phyloP scores from a whole-genome alignment of 2,888 invertebrate species.

The Calliopum simillimum region DNA sequence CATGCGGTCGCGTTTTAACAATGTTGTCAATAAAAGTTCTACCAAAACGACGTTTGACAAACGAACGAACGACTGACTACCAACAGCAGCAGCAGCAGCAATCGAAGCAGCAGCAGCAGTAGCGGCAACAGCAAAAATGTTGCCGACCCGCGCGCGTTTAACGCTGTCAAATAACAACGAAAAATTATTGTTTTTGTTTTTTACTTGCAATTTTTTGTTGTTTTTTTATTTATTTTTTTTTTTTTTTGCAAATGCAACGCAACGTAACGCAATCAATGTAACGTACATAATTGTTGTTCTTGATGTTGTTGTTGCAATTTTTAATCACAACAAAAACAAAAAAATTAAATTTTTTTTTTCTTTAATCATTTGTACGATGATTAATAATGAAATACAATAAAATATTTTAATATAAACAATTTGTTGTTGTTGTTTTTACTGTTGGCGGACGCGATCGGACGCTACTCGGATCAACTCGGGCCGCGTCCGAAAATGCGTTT shows the following conservation, averaged over 20 bases:
- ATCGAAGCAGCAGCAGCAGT: not conserved
- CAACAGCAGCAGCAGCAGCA: not conserved
- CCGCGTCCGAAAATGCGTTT: slow-evolving; percentile 69
- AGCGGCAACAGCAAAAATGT: slow-evolving; percentile 11
- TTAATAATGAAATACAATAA: slow-evolving; percentile 15
- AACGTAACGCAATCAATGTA: slow-evolving; percentile 18
- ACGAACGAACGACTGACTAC: slow-evolving; percentile 12
- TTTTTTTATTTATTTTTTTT: slow-evolving; percentile 3
- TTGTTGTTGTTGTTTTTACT: slow-evolving; percentile 51
- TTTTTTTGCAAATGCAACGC: slow-evolving; percentile 30
- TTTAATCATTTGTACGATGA: slow-evolving; percentile 4
- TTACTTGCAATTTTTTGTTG: too few relatives aligned
- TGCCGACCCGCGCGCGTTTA: slow-evolving; percentile 10
- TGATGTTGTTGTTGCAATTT: slow-evolving; percentile 35
- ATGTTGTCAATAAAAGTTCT: slow-evolving; percentile 40
- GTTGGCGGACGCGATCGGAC: slow-evolving; percentile 68
- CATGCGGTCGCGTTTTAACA: slow-evolving; percentile 34
- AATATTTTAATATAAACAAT: slow-evolving; percentile 49
- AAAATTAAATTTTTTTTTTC: slow-evolving; percentile 5
- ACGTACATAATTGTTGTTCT: slow-evolving; percentile 11
- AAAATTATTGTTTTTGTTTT: not conserved
- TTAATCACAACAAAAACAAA: slow-evolving; percentile 29
- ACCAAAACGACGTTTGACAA: slow-evolving; percentile 35
- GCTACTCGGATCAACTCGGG: slow-evolving; percentile 68
- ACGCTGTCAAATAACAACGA: slow-evolving; percentile 24